A percentile compares a stretch with the other conserved stretches of the same genome.
Evolutionary conservation across 2,113 vertebrate genomes (phyloP).

Genomic region (Megatriorchis doriae): DNA sequence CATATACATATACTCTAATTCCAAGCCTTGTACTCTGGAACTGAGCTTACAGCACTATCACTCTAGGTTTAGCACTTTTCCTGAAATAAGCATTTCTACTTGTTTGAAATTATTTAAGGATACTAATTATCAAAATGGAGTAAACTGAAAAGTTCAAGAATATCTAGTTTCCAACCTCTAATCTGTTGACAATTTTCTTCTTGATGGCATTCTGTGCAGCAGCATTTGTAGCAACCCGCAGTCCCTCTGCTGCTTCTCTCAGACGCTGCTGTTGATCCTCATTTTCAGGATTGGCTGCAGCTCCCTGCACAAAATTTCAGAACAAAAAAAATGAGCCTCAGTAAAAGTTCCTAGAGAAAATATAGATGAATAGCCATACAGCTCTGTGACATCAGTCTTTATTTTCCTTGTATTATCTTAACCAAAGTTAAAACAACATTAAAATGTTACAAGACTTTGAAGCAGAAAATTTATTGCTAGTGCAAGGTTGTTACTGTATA

Average conservation of each 20-base stretch:
- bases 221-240: conserved; percentile 94
- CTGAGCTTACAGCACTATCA: background rate
- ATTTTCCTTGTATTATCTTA: background rate
- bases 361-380: background rate
- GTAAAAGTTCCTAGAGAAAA: background rate
- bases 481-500: background rate
- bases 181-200: conserved; percentile 94
- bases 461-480: background rate
- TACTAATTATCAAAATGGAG: background rate
- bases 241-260: conserved; percentile 92
- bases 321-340: background rate
- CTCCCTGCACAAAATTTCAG: conserved; percentile 77
- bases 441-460: background rate
- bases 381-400: background rate
- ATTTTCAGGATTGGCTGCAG: conserved; percentile 95
- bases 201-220: conserved; percentile 98
- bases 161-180: conserved; percentile 81
- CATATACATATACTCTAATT: background rate
- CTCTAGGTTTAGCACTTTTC: background rate
- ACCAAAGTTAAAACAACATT: background rate
- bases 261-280: conserved; percentile 96
- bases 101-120: background rate
- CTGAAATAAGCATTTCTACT: background rate
- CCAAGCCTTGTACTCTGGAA: background rate
- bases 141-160: background rate